Conservation (phyloP, 2,797 vertebrate genomes). For the Eutrigla gurnardus region DNA sequence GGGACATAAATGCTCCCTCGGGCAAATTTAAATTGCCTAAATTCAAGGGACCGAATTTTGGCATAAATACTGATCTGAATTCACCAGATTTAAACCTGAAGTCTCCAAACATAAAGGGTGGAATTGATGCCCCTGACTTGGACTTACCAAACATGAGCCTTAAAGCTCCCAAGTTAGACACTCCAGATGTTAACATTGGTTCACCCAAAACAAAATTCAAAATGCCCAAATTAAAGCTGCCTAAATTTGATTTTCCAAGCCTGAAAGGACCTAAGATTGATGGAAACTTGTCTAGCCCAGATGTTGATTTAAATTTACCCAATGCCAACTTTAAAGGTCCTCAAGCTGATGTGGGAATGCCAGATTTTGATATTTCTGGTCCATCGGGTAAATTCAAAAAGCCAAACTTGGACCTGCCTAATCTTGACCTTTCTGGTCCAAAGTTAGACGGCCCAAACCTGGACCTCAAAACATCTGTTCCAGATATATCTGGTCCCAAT, state of each 20-base stretch:
- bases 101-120: slow-evolving; percentile 64
- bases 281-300: slow-evolving; percentile 37
- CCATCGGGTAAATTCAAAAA: slow-evolving; percentile 56
- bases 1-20: slow-evolving; percentile 53
- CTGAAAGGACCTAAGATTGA: slow-evolving; percentile 34
- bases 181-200: slow-evolving; percentile 63
- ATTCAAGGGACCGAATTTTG: slow-evolving; percentile 52
- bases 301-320: slow-evolving; percentile 49
- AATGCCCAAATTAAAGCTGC: slow-evolving; percentile 38
- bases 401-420: not conserved
- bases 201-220: slow-evolving; percentile 59
- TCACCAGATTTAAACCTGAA: slow-evolving; percentile 60
- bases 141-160: slow-evolving; percentile 48
- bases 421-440: slow-evolving; percentile 50
- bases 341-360: slow-evolving; percentile 46
- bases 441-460: slow-evolving; percentile 51
- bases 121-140: slow-evolving; percentile 49
- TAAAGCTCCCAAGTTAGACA: slow-evolving; percentile 18
- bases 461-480: slow-evolving; percentile 45
- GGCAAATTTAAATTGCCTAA: slow-evolving; percentile 62
- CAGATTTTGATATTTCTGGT: slow-evolving; percentile 46
- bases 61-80: slow-evolving; percentile 51
- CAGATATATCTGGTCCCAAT: slow-evolving; percentile 61
- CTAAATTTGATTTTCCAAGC: slow-evolving; percentile 25
- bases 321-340: slow-evolving; percentile 58